These are phyloP conservation scores for Chaetodon trifasciatus DNA, from an alignment of 2,797 vertebrate species.

Conservation along the genomic window DNA sequence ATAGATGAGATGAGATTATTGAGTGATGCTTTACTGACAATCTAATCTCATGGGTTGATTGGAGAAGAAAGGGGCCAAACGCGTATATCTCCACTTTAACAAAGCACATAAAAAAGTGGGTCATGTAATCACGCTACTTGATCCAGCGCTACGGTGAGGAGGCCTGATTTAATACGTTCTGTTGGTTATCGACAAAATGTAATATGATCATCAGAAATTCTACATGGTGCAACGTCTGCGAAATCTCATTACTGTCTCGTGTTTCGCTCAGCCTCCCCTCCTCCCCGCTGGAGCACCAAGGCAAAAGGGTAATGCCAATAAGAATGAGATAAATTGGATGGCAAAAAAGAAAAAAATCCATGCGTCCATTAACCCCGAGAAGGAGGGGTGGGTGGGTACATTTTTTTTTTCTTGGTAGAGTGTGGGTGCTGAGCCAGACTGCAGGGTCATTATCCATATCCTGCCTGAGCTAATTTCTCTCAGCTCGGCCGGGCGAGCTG, in stretches of 20 bases:
- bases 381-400: constrained; percentile 8
- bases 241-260: constrained; percentile 80
- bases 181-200: constrained; percentile 77
- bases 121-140: constrained; percentile 64
- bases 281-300: constrained; percentile 51
- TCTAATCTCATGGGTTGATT: constrained; percentile 55
- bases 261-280: constrained; percentile 64
- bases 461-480: constrained; percentile 57
- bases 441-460: constrained; percentile 62
- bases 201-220: constrained; percentile 82
- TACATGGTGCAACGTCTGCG: constrained; percentile 76
- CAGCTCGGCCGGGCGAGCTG: constrained; percentile 20
- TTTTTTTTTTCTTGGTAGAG: constrained; percentile 11
- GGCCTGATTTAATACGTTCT: constrained; percentile 74
- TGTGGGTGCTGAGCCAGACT: constrained; percentile 49
- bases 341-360: constrained; percentile 56
- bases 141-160: constrained; percentile 46
- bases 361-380: constrained; percentile 70
- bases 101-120: constrained; percentile 66
- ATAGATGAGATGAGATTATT: constrained; percentile 26
- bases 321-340: constrained; percentile 74
- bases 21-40: constrained; percentile 40
- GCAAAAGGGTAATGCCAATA: constrained; percentile 78
- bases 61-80: constrained; percentile 26
- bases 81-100: constrained; percentile 51